Percentiles rank a stretch among this genome's conserved stretches.
These are phyloP conservation scores for Baccha elongata DNA, from an alignment of 2,888 invertebrate species.

Conservation along the genomic window DNA sequence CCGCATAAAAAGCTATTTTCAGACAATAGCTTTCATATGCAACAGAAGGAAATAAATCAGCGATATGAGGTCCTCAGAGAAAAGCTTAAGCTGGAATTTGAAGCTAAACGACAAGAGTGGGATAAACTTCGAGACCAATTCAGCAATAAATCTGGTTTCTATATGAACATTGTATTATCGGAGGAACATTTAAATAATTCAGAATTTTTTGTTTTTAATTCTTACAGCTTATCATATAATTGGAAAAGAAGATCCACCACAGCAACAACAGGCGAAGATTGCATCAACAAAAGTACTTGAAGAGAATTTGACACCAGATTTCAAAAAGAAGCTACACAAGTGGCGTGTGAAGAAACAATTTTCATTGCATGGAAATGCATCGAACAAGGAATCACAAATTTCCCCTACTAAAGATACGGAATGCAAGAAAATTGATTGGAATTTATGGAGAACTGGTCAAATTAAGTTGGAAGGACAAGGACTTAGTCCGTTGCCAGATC, in stretches of 20 bases:
- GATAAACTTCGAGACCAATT: conserved; percentile 79
- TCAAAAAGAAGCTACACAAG: conserved; percentile 92
- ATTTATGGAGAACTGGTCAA: conserved; percentile 84
- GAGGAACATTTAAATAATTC: conserved; percentile 23
- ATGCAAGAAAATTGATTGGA: conserved; percentile 85
- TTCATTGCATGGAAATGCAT: conserved; percentile 72
- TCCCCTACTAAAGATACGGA: conserved; percentile 79
- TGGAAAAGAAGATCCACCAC: conserved; percentile 78
- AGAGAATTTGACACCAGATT: conserved; percentile 90
- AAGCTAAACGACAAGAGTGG: conserved; percentile 88
- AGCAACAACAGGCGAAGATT: conserved; percentile 75
- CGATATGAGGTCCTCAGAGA: conserved; percentile 89
- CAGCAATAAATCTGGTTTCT: conserved; percentile 65
- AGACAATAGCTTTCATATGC: conserved; percentile 78
- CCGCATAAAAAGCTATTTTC: conserved; percentile 77
- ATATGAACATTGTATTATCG: not conserved
- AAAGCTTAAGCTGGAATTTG: conserved; percentile 89
- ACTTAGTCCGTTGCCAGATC: conserved; percentile 84
- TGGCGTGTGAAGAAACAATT: conserved; percentile 87
- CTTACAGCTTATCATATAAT: conserved; percentile 74
- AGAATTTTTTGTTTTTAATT: not conserved
- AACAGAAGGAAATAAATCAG: conserved; percentile 87
- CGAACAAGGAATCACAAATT: conserved; percentile 75
- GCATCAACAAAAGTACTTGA: conserved; percentile 82
- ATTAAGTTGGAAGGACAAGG: conserved; percentile 81